phyloP scores from a whole-genome alignment of 1,140 invertebrate species.

The Hydropsyche tenuis region DNA sequence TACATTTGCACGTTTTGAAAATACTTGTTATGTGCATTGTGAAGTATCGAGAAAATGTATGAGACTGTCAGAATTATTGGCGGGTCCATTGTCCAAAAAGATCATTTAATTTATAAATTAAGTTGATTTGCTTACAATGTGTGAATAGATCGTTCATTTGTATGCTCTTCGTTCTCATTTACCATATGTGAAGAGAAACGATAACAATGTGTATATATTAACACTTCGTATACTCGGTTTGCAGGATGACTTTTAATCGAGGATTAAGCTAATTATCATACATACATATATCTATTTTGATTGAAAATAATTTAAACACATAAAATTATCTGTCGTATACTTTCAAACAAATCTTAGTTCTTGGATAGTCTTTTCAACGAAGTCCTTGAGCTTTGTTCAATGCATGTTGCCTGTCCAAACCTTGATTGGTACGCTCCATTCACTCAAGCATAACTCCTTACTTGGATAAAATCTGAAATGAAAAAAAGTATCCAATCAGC shows the following conservation, averaged over 20 bases:
- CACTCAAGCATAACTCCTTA: conserved; percentile 10
- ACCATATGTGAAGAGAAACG: conserved; percentile 14
- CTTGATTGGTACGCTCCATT: conserved; percentile 28
- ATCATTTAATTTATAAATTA: not conserved
- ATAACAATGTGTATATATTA: conserved; percentile 9
- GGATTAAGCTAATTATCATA: not conserved
- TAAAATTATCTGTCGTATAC: not conserved
- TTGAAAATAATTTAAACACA: not conserved
- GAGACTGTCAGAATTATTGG: too few species aligned
- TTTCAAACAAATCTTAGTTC: not conserved
- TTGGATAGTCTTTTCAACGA: conserved; percentile 1
- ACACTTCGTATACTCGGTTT: not conserved
- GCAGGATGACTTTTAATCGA: not conserved
- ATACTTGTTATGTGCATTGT: too few species aligned
- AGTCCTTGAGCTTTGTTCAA: conserved; percentile 10
- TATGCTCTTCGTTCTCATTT: not conserved
- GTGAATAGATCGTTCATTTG: conserved; percentile 4
- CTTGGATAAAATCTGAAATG: conserved; percentile 25
- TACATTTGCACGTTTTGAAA: too few species aligned
- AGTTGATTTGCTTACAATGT: conserved; percentile 18
- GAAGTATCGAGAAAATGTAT: too few species aligned
- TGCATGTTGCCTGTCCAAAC: conserved; percentile 18
- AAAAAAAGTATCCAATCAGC: not conserved
- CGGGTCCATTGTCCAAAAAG: not conserved
- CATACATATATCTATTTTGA: not conserved